phyloP scores from a whole-genome alignment of 2,113 vertebrate genomes.

The Heloderma charlesbogerti region DNA sequence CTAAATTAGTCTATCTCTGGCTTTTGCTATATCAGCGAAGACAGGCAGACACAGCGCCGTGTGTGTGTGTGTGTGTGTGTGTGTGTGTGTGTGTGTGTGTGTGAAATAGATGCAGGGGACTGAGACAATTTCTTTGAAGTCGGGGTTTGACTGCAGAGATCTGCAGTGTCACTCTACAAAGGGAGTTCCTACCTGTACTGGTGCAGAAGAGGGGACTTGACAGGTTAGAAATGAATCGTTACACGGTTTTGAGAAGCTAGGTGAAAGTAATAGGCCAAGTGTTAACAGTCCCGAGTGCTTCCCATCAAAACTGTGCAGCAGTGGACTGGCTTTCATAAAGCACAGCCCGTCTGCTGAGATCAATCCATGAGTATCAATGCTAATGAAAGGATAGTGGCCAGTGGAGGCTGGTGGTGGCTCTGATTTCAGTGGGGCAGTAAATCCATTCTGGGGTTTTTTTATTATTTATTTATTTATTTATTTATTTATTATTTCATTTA shows the following conservation, averaged over 20 bases:
- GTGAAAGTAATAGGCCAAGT: conserved; percentile 10
- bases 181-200: not conserved
- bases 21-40: not conserved
- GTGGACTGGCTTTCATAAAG: not conserved
- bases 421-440: no score
- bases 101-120: not conserved
- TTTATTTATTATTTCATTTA: no score
- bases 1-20: not conserved
- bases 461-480: no score
- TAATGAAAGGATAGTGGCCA: not conserved
- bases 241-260: not conserved
- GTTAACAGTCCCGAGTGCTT: not conserved
- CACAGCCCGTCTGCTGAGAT: not conserved
- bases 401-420: no score
- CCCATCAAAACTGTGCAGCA: not conserved
- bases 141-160: not conserved
- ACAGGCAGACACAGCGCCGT: not conserved
- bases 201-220: not conserved
- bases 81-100: not conserved
- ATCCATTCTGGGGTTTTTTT: no score
- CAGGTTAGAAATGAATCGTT: not conserved
- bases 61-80: no score
- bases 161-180: not conserved
- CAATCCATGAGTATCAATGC: not conserved
- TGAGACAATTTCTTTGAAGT: not conserved